Evolutionary conservation across 1,140 invertebrate species (phyloP), one percentile per base, ranked within the genome.

Genomic region (Meloidogyne exigua): DNA sequence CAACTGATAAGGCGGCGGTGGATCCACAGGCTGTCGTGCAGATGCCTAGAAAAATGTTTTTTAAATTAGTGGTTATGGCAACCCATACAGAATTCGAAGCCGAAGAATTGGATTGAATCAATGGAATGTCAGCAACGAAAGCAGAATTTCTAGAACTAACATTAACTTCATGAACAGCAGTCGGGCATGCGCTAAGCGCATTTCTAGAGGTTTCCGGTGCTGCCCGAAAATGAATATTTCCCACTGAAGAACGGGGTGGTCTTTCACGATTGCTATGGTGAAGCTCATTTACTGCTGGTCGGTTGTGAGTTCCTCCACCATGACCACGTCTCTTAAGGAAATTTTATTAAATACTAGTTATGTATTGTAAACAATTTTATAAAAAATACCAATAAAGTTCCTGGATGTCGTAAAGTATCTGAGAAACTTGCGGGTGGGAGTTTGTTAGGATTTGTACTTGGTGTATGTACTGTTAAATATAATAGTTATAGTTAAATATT

Each of bases 401-500:
- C 72, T 18, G 85, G 85, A 62, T 86, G 84, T 10, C 86, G 77
- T 3, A 86, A 80, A 1, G 85, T 86, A 39, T 86, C 85, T 23
- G 86, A 80, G 63, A 86, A 78, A 65, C 82, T 79, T 23, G 85
- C 83, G 7, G 85, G 86, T 11, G 85, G 84, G 18, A 84, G 36
- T 84, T 94, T 81, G 42, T 79, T 79, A 9, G 76, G 76, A 39
- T 82, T 79, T 42, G 76, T 82, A 67, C 94, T 96, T 23, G 96
- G 96, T 63, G 96, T 99, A 88, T 99, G 96, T 70, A 99, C 96
- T 57, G 5, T n/a, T 13, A n/a, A 57, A n/a, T n/a, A 57, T 5
- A 57, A 57, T 9, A n/a, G 2, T 5, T n/a, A n/a, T 12, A 57
- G 5, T 49, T 32, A 9, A 57, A n/a, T n/a, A 57, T n/a, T n/a